Evolutionary conservation across 2,888 invertebrate genomes (phyloP).

Genomic region (Galeopsomyia nigrocyanea): DNA sequence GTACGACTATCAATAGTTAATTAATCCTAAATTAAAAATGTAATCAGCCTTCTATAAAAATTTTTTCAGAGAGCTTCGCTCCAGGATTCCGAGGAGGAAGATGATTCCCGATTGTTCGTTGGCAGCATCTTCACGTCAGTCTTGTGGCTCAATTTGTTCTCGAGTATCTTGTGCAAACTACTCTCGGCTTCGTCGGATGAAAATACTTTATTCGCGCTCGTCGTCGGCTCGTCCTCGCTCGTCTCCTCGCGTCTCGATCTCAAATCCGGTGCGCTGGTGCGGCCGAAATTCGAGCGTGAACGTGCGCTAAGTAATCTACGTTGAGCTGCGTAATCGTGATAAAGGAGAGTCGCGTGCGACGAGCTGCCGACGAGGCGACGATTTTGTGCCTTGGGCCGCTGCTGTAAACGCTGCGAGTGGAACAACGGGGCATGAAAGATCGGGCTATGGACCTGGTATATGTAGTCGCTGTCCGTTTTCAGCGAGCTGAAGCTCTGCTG

Average conservation of each 20-base stretch:
- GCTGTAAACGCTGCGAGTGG: constrained; percentile 56
- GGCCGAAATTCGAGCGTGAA: constrained; percentile 52
- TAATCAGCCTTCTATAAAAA: too few relatives aligned
- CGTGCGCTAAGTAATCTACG: constrained; percentile 42
- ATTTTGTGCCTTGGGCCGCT: constrained; percentile 44
- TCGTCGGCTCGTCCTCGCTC: neutral
- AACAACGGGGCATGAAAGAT: constrained; percentile 65
- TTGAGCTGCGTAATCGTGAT: constrained; percentile 24
- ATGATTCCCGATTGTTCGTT: constrained; percentile 17
- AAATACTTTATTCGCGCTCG: too few relatives aligned
- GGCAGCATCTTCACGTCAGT: constrained; percentile 38
- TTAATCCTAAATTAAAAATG: too few relatives aligned
- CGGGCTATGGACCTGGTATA: constrained; percentile 76
- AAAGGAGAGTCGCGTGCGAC: constrained; percentile 34
- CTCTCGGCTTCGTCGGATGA: constrained; percentile 44
- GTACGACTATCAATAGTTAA: too few relatives aligned
- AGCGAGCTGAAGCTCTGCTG: constrained; percentile 82
- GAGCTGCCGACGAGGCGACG: constrained; percentile 23
- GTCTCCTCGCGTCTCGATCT: constrained; percentile 35
- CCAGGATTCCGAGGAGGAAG: constrained; percentile 48
- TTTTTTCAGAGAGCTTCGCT: constrained; percentile 55
- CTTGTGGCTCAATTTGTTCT: constrained; percentile 44
- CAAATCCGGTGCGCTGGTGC: constrained; percentile 60
- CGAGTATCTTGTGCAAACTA: constrained; percentile 56
- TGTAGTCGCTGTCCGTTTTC: constrained; percentile 82